Base-by-base conservation (phyloP, 2,888 invertebrate genomes). In the Caenorhabditis angaria region DNA sequence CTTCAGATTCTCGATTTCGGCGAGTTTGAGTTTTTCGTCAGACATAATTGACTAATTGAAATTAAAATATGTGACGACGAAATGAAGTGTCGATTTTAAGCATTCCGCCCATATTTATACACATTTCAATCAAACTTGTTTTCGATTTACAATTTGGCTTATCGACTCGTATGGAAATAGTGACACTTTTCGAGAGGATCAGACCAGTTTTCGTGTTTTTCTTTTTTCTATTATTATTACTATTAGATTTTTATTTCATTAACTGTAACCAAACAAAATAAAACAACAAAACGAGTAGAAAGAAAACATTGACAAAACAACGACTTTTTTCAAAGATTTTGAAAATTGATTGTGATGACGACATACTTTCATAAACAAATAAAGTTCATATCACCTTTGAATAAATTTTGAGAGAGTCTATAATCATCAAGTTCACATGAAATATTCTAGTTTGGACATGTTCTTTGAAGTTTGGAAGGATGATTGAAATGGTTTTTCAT, bases 1-100 rank as follows among this genome's bases (percentile, higher is more conserved):
- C 61, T 73, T 73, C 28, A 73, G 68, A 62, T 62, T 73, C 61
- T 73, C 72, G 56, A 64, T 64, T 66, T 74, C 74, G 58, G 63
- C 65, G 65, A 73, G 61, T 67, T 73, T 68, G 41, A 61, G 67
- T 65, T 73, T 73, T 65, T 73, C 72, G 62, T 73, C 72, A 61
- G 72, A 64, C 72, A 72, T 72, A 14, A 41, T 41, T 41, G 41
- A 14, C 41, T 41, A 41, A 10, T 3, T 41, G 14, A 41, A 18
- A 41, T n/a, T n/a, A n/a, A n/a, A n/a, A n/a, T n/a, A 41, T 41
- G 41, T 14, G 41, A 41, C 41, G 64, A 61, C 72, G 72, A 71
- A 71, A 61, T 57, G 61, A 71, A 70, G 70, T 70, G 70, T 64
- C 70, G 25, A 54, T 54, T 54, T 27, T 27, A 14, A 41, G 41